Conservation (phyloP, 2,888 invertebrate genomes). For the Psylliodes chrysocephalus region DNA sequence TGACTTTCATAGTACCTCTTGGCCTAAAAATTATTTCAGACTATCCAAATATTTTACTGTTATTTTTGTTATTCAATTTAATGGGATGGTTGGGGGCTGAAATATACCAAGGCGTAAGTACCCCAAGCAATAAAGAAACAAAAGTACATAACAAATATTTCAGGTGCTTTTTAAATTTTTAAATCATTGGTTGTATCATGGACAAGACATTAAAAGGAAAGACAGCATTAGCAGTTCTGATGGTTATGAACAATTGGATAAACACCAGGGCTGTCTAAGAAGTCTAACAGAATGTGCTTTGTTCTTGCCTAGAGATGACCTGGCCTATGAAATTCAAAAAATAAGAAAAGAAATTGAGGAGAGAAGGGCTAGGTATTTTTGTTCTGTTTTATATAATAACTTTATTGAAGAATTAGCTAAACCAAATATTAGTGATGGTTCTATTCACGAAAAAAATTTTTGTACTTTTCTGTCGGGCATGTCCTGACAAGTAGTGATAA, state of each 20-base stretch:
- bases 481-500: no score
- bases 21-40: slow-evolving; percentile 39
- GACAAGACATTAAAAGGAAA: slow-evolving; percentile 26
- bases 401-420: no score
- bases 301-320: slow-evolving; percentile 48
- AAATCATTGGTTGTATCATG: slow-evolving; percentile 48
- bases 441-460: no score
- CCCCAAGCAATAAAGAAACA: no score
- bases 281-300: slow-evolving; percentile 47
- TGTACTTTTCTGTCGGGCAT: no score
- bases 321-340: slow-evolving; percentile 44
- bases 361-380: slow-evolving; percentile 47
- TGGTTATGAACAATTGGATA: slow-evolving; percentile 25
- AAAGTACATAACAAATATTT: slow-evolving; percentile 33
- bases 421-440: no score
- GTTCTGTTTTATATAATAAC: no score
- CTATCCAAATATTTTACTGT: slow-evolving; percentile 35
- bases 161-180: slow-evolving; percentile 44
- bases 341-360: slow-evolving; percentile 45
- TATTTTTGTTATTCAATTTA: slow-evolving; percentile 39
- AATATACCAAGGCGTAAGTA: slow-evolving; percentile 49
- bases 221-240: slow-evolving; percentile 26
- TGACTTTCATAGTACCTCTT: slow-evolving; percentile 44
- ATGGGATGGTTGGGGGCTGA: slow-evolving; percentile 43
- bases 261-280: slow-evolving; percentile 30